Evolutionary conservation across 2,888 invertebrate species (phyloP), one percentile per base, ranked within the genome.

Genomic region (Aspidapion aeneum): DNA sequence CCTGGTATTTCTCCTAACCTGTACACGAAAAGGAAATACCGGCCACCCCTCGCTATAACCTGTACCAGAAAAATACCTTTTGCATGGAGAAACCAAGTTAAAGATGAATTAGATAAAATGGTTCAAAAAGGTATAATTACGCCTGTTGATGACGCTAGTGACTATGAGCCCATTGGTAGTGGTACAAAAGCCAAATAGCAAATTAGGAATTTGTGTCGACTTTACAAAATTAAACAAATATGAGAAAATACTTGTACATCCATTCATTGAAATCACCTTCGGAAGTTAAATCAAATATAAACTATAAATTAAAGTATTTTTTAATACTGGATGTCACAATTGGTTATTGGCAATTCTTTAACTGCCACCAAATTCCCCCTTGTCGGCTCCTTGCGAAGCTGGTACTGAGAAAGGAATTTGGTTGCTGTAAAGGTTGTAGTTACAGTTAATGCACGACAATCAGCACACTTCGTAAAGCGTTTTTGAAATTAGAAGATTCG

Each of bases 1-100:
- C n/a, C n/a, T n/a, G n/a, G n/a, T n/a, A n/a, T n/a, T n/a, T n/a
- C n/a, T n/a, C n/a, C n/a, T n/a, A n/a, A n/a, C n/a, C n/a, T n/a
- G n/a, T n/a, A n/a, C n/a, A n/a, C n/a, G n/a, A n/a, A n/a, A n/a
- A n/a, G n/a, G n/a, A n/a, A n/a, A n/a, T n/a, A n/a, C n/a, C n/a
- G n/a, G n/a, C n/a, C n/a, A n/a, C 60, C 63, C 1, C 60, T 21
- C 57, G 51, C 63, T 12, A 55, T 63, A 52, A 16, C 61, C 19
- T 63, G 63, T 55, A 60, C 54, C 19, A 63, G 61, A 54, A 63
- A 57, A 57, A 54, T 57, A 35, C 61, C 60, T 9, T 61, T 60
- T 49, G 35, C 63, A 18, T 63, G 63, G 54, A 63, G 55, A 20
- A 21, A 58, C n/a, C 22, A 58, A 12, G 59, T 63, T 18, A 60